Evolutionary conservation across 2,113 vertebrate genomes (phyloP), one percentile per base, ranked within the genome.

Genomic region (Okapia johnstoni): DNA sequence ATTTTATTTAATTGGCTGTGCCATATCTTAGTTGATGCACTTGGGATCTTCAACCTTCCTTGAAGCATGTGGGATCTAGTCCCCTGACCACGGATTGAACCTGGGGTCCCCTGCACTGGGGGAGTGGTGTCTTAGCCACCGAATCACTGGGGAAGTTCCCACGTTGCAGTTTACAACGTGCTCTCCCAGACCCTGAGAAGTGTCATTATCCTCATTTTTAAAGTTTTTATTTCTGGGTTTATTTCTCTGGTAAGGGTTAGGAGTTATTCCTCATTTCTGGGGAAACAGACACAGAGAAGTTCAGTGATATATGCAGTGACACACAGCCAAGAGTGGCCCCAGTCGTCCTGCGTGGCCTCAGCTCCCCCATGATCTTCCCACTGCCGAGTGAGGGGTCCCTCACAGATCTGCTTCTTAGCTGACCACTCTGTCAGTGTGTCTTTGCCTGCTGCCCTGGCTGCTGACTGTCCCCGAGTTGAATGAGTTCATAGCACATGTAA

Each of bases 371-470:
- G 54, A 52, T 30, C 60, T 43, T 58, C 26, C 77, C 5, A 5
- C 1, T 0, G 30, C 30, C 0, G 2, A 16, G 26, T 13, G 57
- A 66, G 17, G 12, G 1, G 15, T 52, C 43, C 28, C 36, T 80
- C 57, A 3, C 12, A 0, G 11, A n/a, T 21, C 81, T 81, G 1
- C 57, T 50, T 60, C 66, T 52, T 6, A 3, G 57, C 57, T 6
- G 66, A 26, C 19, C 30, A 1, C 5, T 0, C 79, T 4, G 0
- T 19, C 23, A 5, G 3, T 6, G 0, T 6, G 0, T 46, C 70
- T 21, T 43, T 12, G 16, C 30, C 70, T 14, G 92, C 25, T 23
- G 57, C 16, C 43, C 19, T 7, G 6, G 13, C 55, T 80, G 52
- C 33, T 4, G 58, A 26, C 86, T 21, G 36, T 4, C 33, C 63